A percentile compares a stretch with the other conserved stretches of the same genome.
These are phyloP conservation scores for Erebia epiphron DNA, from an alignment of 2,888 invertebrate species.

Conservation along the genomic window DNA sequence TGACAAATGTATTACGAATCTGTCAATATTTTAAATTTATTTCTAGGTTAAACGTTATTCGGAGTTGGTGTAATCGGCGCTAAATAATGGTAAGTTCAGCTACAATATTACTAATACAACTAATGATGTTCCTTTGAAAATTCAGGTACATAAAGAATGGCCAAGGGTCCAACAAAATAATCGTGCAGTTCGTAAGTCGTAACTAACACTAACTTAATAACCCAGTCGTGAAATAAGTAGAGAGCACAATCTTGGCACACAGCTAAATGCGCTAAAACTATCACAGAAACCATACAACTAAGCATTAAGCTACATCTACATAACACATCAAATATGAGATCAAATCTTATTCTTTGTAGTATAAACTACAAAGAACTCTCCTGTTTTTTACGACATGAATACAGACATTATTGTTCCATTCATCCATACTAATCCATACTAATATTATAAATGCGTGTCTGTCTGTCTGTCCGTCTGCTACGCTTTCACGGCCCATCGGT, in stretches of 20 bases:
- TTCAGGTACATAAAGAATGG: constrained; percentile 20
- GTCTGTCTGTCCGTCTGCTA: too few relatives aligned
- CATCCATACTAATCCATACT: too few relatives aligned
- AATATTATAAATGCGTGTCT: too few relatives aligned
- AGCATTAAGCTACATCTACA: constrained; percentile 25
- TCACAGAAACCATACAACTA: constrained; percentile 28
- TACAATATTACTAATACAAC: neutral
- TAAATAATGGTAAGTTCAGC: neutral
- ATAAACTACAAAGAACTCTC: too few relatives aligned
- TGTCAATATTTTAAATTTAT: too few relatives aligned
- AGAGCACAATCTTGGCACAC: constrained; percentile 35
- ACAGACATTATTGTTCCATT: neutral
- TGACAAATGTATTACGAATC: too few relatives aligned
- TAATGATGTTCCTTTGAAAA: neutral
- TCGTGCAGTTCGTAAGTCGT: neutral
- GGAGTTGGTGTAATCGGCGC: too few relatives aligned
- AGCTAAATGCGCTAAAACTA: constrained; percentile 28
- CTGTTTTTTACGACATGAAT: neutral
- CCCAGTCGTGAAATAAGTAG: constrained; percentile 27
- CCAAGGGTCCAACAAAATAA: constrained; percentile 12
- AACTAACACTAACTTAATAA: neutral
- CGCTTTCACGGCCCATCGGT: too few relatives aligned
- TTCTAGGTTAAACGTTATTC: too few relatives aligned
- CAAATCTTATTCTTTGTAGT: constrained; percentile 17
- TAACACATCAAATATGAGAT: constrained; percentile 26